These are phyloP conservation scores for Ranitomeya variabilis DNA, from an alignment of 2,113 vertebrate species.

Conservation along the genomic window DNA sequence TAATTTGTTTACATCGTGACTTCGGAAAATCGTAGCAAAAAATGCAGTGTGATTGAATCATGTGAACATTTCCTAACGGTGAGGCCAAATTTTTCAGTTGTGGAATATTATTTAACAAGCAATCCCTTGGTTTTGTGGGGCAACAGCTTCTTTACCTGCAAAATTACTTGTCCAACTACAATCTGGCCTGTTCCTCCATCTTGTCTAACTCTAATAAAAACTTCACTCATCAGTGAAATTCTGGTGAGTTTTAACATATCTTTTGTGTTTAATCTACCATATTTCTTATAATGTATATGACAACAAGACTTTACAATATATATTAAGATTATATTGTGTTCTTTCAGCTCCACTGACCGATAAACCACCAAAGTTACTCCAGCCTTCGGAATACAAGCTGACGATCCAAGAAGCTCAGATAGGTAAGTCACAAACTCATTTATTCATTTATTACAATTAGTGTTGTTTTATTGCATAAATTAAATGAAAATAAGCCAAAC, in stretches of 20 bases:
- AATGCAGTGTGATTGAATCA: too few relatives aligned
- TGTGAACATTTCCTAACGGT: too few relatives aligned
- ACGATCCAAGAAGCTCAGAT: constrained; percentile 88
- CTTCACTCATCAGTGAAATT: not conserved
- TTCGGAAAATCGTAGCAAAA: too few relatives aligned
- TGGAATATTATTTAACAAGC: too few relatives aligned
- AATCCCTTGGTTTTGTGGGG: too few relatives aligned
- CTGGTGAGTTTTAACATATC: not conserved
- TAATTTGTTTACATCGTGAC: too few relatives aligned
- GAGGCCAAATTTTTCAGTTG: too few relatives aligned
- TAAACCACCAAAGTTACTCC: constrained; percentile 94
- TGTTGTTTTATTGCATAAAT: not conserved
- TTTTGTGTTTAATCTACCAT: not conserved
- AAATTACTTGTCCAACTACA: too few relatives aligned
- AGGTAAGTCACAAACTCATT: constrained; percentile 77
- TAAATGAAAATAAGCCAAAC: too few relatives aligned
- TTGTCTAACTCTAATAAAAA: not conserved
- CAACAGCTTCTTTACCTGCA: too few relatives aligned
- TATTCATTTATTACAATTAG: not conserved
- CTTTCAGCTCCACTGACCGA: constrained; percentile 94
- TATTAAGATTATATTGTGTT: constrained; percentile 59
- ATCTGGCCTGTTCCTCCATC: too few relatives aligned
- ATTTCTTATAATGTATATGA: not conserved
- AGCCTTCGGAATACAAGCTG: constrained; percentile 88
- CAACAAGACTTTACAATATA: not conserved